Evolutionary conservation across 2,113 vertebrate species (phyloP).

Genomic region (Lipophrys pholis): DNA sequence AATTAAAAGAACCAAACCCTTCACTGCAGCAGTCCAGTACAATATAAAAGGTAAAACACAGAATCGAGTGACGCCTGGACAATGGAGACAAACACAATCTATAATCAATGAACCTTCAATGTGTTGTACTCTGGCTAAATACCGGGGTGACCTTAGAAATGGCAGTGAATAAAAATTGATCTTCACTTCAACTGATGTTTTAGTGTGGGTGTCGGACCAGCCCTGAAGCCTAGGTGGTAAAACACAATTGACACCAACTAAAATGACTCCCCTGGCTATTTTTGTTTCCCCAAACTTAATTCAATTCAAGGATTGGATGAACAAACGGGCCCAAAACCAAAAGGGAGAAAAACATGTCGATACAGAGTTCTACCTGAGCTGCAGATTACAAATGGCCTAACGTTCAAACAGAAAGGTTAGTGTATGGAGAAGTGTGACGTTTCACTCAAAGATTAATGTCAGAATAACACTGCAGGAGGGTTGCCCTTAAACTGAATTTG

Average conservation of each 20-base stretch:
- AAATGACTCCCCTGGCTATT: slow-evolving; percentile 15
- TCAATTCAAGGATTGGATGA: slow-evolving; percentile 19
- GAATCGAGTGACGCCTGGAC: slow-evolving; percentile 5
- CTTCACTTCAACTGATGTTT: slow-evolving; percentile 6
- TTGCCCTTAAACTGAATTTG: background rate
- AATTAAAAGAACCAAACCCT: slow-evolving; percentile 30
- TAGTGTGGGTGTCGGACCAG: background rate
- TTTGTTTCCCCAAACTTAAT: slow-evolving; percentile 1
- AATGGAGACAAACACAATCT: background rate
- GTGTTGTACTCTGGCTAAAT: background rate
- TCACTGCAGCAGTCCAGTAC: background rate
- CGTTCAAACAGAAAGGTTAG: too few relatives aligned
- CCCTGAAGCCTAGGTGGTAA: slow-evolving; percentile 16
- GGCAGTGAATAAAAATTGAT: slow-evolving; percentile 30
- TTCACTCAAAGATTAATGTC: background rate
- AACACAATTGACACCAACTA: slow-evolving; percentile 11
- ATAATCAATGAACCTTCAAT: slow-evolving; percentile 13
- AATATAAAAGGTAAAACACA: slow-evolving; percentile 27
- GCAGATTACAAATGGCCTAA: background rate
- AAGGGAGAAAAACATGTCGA: slow-evolving; percentile 26
- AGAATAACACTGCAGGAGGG: background rate
- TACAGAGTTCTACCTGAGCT: slow-evolving; percentile 1
- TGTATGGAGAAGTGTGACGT: too few relatives aligned
- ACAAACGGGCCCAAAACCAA: slow-evolving; percentile 22
- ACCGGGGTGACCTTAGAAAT: slow-evolving; percentile 27